Conservation (phyloP, 37 sponge, comb jelly and placozoan genomes). For the Cliona cf. orientalis region DNA sequence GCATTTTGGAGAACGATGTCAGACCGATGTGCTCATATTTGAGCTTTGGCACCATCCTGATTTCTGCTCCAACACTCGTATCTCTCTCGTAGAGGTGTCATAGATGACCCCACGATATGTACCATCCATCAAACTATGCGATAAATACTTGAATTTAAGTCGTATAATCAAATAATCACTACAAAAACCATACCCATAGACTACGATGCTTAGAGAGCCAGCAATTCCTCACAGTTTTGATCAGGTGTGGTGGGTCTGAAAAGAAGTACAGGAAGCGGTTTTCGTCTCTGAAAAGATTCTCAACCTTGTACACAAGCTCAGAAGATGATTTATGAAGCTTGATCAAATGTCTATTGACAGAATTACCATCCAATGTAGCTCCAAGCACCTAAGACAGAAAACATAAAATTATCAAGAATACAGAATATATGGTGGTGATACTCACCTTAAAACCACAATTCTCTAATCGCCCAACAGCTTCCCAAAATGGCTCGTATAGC, state of each 20-base stretch:
- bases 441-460: constrained; percentile 28
- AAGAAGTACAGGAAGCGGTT: constrained; percentile 12
- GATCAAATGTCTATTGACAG: constrained; percentile 21
- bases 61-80: not conserved
- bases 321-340: constrained; percentile 17
- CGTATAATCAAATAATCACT: not conserved
- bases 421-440: not conserved
- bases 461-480: constrained; percentile 41
- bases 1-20: constrained; percentile 46
- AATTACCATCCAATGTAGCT: too few relatives aligned
- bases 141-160: too few relatives aligned
- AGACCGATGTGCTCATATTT: constrained; percentile 38
- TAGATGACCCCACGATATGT: constrained; percentile 15
- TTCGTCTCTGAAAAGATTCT: constrained; percentile 13
- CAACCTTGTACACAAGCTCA: constrained; percentile 26
- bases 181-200: constrained; percentile 48
- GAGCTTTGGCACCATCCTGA: constrained; percentile 28
- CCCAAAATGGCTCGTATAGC: constrained; percentile 55
- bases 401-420: too few relatives aligned
- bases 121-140: not conserved
- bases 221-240: constrained; percentile 44
- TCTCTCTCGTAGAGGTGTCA: constrained; percentile 2
- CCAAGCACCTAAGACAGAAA: too few relatives aligned
- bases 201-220: constrained; percentile 2
- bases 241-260: constrained; percentile 21